phyloP scores from a whole-genome alignment of 2,888 invertebrate genomes.

The Cantharis rufa region DNA sequence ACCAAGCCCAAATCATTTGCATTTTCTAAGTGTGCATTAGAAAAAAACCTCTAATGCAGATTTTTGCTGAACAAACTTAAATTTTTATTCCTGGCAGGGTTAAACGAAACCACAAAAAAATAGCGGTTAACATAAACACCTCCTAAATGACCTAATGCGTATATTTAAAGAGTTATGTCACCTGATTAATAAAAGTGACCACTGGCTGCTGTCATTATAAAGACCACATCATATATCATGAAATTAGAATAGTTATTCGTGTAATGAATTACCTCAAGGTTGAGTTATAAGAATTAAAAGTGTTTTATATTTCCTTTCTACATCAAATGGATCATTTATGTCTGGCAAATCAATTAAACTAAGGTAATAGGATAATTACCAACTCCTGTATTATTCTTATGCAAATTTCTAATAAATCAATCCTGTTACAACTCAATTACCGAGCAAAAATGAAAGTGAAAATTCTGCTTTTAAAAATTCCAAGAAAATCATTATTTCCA shows the following conservation, averaged over 20 bases:
- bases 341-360: background rate
- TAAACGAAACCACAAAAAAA: background rate
- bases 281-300: background rate
- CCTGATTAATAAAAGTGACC: background rate
- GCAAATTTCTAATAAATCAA: background rate
- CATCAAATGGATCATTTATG: background rate
- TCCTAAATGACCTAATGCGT: background rate
- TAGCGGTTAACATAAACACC: background rate
- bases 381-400: background rate
- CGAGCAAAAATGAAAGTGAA: background rate
- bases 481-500: too few species aligned
- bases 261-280: slow-evolving; percentile 1
- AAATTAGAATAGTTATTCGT: background rate
- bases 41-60: background rate
- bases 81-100: background rate
- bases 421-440: background rate
- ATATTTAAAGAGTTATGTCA: background rate
- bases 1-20: background rate
- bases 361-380: background rate
- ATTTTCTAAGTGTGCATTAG: background rate
- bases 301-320: background rate
- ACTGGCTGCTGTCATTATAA: background rate
- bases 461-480: background rate
- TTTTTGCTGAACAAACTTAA: background rate
- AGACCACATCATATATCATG: background rate